phyloP scores from a whole-genome alignment of 2,888 invertebrate genomes.

The Tetrapedia diversipes region DNA sequence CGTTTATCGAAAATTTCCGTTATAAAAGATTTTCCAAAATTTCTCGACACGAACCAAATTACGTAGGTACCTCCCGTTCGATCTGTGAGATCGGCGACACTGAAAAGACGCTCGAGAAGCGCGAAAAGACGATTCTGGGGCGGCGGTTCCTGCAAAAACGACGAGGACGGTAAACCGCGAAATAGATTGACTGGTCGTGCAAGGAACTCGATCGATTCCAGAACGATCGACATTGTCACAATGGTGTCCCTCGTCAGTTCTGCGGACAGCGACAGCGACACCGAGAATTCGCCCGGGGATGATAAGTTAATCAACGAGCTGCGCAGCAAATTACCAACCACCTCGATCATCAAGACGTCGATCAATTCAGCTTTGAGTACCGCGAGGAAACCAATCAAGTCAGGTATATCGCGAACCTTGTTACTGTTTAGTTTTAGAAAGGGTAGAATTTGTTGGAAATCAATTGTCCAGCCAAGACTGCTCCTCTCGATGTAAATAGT shows the following conservation, averaged over 20 bases:
- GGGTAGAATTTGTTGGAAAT: background rate
- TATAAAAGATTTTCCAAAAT: too few species aligned
- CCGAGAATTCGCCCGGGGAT: constrained; percentile 75
- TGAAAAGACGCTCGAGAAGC: constrained; percentile 76
- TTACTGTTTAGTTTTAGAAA: background rate
- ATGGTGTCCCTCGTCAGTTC: constrained; percentile 88
- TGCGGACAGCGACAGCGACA: constrained; percentile 85
- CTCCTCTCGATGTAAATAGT: background rate
- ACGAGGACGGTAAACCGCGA: constrained; percentile 55
- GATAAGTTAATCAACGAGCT: constrained; percentile 79
- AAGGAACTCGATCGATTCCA: constrained; percentile 61
- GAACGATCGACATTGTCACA: constrained; percentile 84
- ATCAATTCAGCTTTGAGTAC: constrained; percentile 61
- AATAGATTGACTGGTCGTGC: constrained; percentile 50
- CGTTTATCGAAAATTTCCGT: too few species aligned
- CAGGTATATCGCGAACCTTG: constrained; percentile 69
- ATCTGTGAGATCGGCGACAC: constrained; percentile 75
- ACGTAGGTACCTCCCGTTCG: constrained; percentile 57
- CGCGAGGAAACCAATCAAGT: constrained; percentile 75
- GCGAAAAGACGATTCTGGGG: constrained; percentile 71
- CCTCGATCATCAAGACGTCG: constrained; percentile 79
- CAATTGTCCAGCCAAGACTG: background rate
- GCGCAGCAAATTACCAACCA: constrained; percentile 79
- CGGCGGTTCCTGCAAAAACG: constrained; percentile 57
- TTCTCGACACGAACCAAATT: too few species aligned